Evolutionary conservation across 2,797 vertebrate genomes (phyloP).

Genomic region (Danio choprae): DNA sequence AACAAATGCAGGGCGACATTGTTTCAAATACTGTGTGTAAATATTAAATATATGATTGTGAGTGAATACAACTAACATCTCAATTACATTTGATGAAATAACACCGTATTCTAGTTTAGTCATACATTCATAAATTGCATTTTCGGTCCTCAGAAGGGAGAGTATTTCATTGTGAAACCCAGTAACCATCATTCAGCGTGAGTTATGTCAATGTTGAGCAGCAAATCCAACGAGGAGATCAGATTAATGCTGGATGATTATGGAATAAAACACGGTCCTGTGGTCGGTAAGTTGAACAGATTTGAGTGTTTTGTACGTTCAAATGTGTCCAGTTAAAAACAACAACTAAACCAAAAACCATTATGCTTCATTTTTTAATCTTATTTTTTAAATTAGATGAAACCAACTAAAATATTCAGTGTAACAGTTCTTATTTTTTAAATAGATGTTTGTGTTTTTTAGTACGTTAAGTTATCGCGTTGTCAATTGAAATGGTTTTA

Average conservation of each 20-base stretch:
- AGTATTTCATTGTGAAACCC: neutral
- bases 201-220: slow-evolving; percentile 67
- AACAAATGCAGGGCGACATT: neutral
- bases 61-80: neutral
- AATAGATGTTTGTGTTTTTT: too few relatives aligned
- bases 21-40: neutral
- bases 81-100: neutral
- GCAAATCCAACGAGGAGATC: slow-evolving; percentile 70
- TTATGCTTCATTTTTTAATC: too few relatives aligned
- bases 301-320: too few relatives aligned
- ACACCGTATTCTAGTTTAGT: neutral
- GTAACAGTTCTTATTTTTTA: too few relatives aligned
- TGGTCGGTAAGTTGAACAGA: slow-evolving; percentile 75
- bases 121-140: neutral
- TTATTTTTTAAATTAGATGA: too few relatives aligned
- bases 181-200: neutral
- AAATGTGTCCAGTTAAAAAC: too few relatives aligned
- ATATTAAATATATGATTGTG: neutral
- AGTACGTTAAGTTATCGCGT: too few relatives aligned
- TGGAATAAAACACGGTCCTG: slow-evolving; percentile 81
- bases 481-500: too few relatives aligned
- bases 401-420: too few relatives aligned
- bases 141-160: slow-evolving; percentile 1
- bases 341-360: too few relatives aligned
- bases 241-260: slow-evolving; percentile 73